Evolutionary conservation across 2,888 invertebrate species (phyloP).

Genomic region (Pterostichus niger): DNA sequence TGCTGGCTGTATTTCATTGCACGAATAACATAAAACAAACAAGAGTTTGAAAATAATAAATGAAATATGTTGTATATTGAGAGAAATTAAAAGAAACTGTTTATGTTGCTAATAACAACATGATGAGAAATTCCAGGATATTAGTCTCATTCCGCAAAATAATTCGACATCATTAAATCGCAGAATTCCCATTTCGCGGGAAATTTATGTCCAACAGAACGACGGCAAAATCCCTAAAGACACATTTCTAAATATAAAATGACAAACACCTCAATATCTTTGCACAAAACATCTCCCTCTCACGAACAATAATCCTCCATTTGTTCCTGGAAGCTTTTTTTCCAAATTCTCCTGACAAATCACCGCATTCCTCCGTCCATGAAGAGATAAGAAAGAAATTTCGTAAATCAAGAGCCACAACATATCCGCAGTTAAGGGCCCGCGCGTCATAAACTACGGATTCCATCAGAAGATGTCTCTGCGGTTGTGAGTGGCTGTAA

Average conservation of each 20-base stretch:
- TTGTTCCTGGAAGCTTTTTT: conserved; percentile 61
- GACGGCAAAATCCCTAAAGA: conserved; percentile 35
- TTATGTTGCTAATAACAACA: neutral
- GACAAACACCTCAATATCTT: conserved; percentile 61
- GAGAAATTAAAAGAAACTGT: neutral
- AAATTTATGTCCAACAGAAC: conserved; percentile 34
- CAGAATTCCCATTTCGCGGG: conserved; percentile 11
- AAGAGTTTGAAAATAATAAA: too few relatives aligned
- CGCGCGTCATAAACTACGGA: conserved; percentile 59
- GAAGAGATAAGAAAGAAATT: conserved; percentile 63
- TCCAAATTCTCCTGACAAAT: conserved; percentile 59
- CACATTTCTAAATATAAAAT: conserved; percentile 64
- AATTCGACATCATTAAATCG: conserved; percentile 11
- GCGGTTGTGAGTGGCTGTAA: neutral
- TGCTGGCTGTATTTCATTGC: too few relatives aligned
- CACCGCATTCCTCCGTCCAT: conserved; percentile 52
- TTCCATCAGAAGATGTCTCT: conserved; percentile 58
- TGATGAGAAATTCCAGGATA: conserved; percentile 18
- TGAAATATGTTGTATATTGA: neutral
- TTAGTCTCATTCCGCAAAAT: neutral
- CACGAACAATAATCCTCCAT: conserved; percentile 57
- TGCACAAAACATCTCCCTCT: conserved; percentile 42
- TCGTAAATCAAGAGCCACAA: conserved; percentile 62
- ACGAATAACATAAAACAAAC: too few relatives aligned
- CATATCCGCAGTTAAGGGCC: conserved; percentile 39